phyloP scores from a whole-genome alignment of 37 sponge, comb jelly and placozoan species.

The Spongia lamella region DNA sequence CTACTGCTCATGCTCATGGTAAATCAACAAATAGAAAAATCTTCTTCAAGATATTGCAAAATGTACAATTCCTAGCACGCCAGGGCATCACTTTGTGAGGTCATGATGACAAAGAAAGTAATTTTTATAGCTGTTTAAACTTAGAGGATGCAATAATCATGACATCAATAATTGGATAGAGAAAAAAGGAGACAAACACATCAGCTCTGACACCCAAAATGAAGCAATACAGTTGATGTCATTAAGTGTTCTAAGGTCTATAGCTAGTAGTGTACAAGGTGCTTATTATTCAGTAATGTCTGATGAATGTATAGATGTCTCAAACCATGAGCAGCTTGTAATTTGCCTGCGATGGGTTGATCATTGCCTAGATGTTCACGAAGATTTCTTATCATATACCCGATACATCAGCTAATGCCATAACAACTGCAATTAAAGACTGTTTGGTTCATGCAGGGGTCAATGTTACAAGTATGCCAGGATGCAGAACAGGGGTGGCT shows the following conservation, averaged over 20 bases:
- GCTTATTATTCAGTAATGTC: background rate
- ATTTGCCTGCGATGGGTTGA: constrained; percentile 11
- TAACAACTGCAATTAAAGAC: background rate
- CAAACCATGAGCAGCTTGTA: constrained; percentile 9
- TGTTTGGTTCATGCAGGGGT: background rate
- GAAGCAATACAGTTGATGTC: constrained; percentile 9
- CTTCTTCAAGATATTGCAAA: too few species aligned
- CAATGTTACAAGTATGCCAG: too few species aligned
- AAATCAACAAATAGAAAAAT: too few species aligned
- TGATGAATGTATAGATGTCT: background rate
- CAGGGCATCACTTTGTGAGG: too few species aligned
- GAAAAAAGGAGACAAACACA: constrained; percentile 16
- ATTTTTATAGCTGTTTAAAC: background rate
- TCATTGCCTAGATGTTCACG: background rate
- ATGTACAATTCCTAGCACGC: too few species aligned
- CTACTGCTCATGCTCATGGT: too few species aligned
- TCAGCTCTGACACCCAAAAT: constrained; percentile 6
- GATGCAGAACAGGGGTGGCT: too few species aligned
- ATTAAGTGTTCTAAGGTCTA: background rate
- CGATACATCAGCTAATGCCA: background rate
- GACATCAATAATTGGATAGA: background rate
- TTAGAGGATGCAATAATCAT: background rate
- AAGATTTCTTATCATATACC: background rate
- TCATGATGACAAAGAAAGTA: too few species aligned
- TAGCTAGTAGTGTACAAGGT: too few species aligned